Percentiles rank a stretch among this genome's conserved stretches.
Evolutionary conservation across 2,888 invertebrate species (phyloP).

Genomic region (Dione juno): DNA sequence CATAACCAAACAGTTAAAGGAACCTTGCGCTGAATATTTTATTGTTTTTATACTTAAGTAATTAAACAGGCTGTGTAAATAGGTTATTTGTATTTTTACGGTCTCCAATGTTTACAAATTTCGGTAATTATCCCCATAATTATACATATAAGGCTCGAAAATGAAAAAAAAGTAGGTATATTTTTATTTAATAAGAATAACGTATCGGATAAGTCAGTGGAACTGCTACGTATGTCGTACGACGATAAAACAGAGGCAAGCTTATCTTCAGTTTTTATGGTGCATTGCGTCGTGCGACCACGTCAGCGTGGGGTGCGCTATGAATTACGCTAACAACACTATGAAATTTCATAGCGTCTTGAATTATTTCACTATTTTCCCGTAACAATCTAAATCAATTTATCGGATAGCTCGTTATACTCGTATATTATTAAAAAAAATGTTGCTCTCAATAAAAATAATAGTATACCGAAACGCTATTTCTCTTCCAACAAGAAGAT

Average conservation of each 20-base stretch:
- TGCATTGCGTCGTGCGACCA: slow-evolving; percentile 60
- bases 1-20: not conserved
- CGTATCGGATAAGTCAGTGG: slow-evolving; percentile 48
- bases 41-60: not conserved
- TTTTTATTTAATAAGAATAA: not conserved
- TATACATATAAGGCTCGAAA: too few species aligned
- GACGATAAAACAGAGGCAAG: slow-evolving; percentile 71
- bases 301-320: slow-evolving; percentile 52
- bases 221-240: slow-evolving; percentile 45
- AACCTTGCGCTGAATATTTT: not conserved
- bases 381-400: slow-evolving; percentile 17
- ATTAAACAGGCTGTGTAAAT: not conserved
- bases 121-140: not conserved
- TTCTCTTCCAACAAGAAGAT: slow-evolving; percentile 29
- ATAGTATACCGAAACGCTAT: slow-evolving; percentile 11
- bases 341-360: slow-evolving; percentile 32
- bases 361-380: slow-evolving; percentile 31
- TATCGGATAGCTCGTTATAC: not conserved
- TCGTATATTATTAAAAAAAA: not conserved
- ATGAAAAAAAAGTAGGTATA: not conserved
- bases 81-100: not conserved
- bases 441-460: not conserved
- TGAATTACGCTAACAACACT: slow-evolving; percentile 45
- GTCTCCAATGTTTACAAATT: not conserved
- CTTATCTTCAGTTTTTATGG: slow-evolving; percentile 78